A percentile compares a stretch with the other conserved stretches of the same genome.
phyloP scores from a whole-genome alignment of 53 echinoderm and acorn worm species.

The Mesocentrotus franciscanus region DNA sequence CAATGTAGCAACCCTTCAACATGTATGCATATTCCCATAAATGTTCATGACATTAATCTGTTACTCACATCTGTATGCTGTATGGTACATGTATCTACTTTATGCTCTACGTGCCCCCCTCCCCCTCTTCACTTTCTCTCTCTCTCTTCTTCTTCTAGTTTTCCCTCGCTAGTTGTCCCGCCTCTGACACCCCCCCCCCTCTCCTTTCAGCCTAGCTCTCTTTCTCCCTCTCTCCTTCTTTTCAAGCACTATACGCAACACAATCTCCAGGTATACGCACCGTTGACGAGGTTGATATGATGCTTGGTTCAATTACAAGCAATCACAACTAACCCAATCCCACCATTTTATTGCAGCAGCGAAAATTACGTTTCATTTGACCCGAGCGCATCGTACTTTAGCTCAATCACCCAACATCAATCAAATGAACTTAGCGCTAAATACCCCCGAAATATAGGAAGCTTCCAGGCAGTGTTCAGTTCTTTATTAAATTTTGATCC shows the following conservation, averaged over 20 bases:
- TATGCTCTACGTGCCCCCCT: background rate
- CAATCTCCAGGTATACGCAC: background rate
- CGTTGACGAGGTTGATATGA: background rate
- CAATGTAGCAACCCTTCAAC: too few species aligned
- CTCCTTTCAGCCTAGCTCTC: background rate
- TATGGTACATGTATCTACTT: too few species aligned
- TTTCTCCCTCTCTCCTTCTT: too few species aligned
- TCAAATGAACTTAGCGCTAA: background rate
- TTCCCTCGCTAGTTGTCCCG: background rate
- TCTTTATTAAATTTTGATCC: slow-evolving; percentile 21
- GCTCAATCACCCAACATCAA: slow-evolving; percentile 3
- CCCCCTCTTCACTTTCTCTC: background rate
- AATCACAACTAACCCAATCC: background rate
- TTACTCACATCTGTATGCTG: too few species aligned
- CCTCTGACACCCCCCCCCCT: background rate
- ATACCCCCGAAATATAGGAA: background rate
- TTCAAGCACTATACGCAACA: background rate
- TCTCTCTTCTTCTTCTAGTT: background rate
- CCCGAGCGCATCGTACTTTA: background rate
- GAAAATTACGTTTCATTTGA: background rate
- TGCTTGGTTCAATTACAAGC: background rate
- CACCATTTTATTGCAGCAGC: background rate
- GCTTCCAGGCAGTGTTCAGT: background rate
- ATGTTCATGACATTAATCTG: too few species aligned
- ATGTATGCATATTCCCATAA: too few species aligned